Base-by-base conservation (phyloP, 1,140 invertebrate genomes). In the Micrasema minimum region DNA sequence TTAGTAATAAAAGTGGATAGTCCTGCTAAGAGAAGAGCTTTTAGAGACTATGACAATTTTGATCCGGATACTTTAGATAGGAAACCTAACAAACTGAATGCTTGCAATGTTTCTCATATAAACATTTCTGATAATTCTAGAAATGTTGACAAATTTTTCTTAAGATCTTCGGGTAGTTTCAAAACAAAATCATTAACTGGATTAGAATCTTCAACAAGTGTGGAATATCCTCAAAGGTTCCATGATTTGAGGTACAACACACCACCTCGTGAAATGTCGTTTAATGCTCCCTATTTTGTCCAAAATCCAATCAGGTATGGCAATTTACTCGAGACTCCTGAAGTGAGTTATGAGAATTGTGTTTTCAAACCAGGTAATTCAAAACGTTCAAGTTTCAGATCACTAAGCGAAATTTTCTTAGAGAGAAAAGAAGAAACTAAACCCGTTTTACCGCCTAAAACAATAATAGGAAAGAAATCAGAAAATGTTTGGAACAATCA, bases 31-130 rank as follows among this genome's bases (percentile, higher is more conserved):
- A 80, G 79, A 74, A 78, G 76, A 55, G 79, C 78, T 64, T 72
- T 70, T 62, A 79, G 77, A 11, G 70, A 76, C 23, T 77, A 71
- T 10, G 92, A 94, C 71, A 86, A 88, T 66, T 94, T 93, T 77
- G 93, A 94, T 77, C 91, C 92, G 0, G 93, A 95, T 75, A 95
- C 93, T 1, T 79, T 94, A 16, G 93, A 94, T 76, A 84, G 92
- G 16, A 93, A 93, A 78, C 90, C 91, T 14, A 81, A 78, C 62
- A 80, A 72, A 79, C 78, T 75, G 62, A 66, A 50, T 61, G 11
- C 71, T 7, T 16, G 16, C 23, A 62, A 61, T n/a, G 61, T 69
- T 5, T 55, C 38, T 22, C 11, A 72, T 26, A 62, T 66, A 78
- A 66, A 11, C 14, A 16, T 50, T 35, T 57, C 23, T 23, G 59